phyloP scores from a whole-genome alignment of 2,888 invertebrate genomes.

The Spisula subtruncata region DNA sequence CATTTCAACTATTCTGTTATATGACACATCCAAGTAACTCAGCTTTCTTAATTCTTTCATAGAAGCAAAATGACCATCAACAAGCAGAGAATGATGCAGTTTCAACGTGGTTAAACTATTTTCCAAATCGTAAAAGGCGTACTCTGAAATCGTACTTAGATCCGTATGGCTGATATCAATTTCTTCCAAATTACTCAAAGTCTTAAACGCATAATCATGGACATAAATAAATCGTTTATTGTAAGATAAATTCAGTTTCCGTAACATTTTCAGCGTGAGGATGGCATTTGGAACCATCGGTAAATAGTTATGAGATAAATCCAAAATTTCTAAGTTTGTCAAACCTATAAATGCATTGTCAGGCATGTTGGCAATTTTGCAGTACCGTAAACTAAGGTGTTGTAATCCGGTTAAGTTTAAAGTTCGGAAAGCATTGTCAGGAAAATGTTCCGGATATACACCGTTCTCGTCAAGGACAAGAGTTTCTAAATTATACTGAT shows the following conservation, averaged over 20 bases:
- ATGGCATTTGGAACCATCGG: constrained; percentile 59
- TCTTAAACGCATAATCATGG: constrained; percentile 62
- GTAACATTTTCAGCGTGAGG: constrained; percentile 53
- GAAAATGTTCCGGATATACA: constrained; percentile 61
- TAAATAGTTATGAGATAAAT: constrained; percentile 67
- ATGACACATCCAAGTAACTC: constrained; percentile 60
- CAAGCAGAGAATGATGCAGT: constrained; percentile 56
- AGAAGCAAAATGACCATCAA: constrained; percentile 64
- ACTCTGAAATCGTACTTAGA: constrained; percentile 53
- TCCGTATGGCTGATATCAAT: constrained; percentile 63
- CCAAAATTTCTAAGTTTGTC: constrained; percentile 55
- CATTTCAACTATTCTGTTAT: constrained; percentile 70
- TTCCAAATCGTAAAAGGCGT: constrained; percentile 64
- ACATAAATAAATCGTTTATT: constrained; percentile 63
- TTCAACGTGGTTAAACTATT: constrained; percentile 52
- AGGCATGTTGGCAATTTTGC: constrained; percentile 61
- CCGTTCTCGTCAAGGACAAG: constrained; percentile 63
- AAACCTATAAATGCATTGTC: constrained; percentile 55
- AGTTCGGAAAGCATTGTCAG: constrained; percentile 49
- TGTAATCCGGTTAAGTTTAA: constrained; percentile 47
- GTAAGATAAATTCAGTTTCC: constrained; percentile 55
- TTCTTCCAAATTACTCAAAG: constrained; percentile 49
- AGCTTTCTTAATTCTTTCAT: constrained; percentile 57
- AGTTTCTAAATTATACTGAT: constrained; percentile 46
- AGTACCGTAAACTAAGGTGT: constrained; percentile 53